These are phyloP conservation scores for Raillietiella orientalis DNA, from an alignment of 2,888 invertebrate genomes.

Conservation along the genomic window DNA sequence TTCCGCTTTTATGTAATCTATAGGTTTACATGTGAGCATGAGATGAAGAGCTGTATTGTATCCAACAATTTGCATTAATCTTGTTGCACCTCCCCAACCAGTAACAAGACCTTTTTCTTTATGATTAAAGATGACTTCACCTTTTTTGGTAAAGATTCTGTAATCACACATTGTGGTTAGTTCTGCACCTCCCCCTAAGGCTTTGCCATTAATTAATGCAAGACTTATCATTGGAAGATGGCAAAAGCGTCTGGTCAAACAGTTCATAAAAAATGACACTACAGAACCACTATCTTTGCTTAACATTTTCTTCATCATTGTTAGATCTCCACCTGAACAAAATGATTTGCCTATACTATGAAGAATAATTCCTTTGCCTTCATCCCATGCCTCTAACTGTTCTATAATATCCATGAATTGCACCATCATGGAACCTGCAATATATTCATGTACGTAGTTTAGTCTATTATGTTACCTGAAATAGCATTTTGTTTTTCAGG, in stretches of 20 bases:
- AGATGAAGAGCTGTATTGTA: conserved; percentile 14
- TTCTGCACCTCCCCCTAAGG: conserved; percentile 21
- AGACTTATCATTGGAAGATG: conserved; percentile 17
- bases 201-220: conserved; percentile 16
- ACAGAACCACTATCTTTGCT: conserved; percentile 12
- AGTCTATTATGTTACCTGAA: too few species aligned
- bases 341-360: conserved; percentile 15
- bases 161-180: conserved; percentile 17
- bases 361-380: conserved; percentile 15
- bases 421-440: conserved; percentile 19
- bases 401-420: conserved; percentile 14
- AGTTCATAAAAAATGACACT: conserved; percentile 17
- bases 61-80: conserved; percentile 14
- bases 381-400: conserved; percentile 15
- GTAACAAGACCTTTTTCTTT: conserved; percentile 16
- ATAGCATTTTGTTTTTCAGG: too few species aligned
- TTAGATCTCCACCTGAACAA: conserved; percentile 20
- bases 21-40: conserved; percentile 9
- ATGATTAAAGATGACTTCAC: conserved; percentile 17
- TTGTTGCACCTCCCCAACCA: conserved; percentile 18
- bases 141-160: conserved; percentile 12
- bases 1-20: too few species aligned
- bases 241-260: conserved; percentile 12
- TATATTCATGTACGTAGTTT: too few species aligned
- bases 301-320: conserved; percentile 12